Base-by-base conservation (phyloP, 2,888 invertebrate species). In the Hydrotaea cyrtoneurina region DNA sequence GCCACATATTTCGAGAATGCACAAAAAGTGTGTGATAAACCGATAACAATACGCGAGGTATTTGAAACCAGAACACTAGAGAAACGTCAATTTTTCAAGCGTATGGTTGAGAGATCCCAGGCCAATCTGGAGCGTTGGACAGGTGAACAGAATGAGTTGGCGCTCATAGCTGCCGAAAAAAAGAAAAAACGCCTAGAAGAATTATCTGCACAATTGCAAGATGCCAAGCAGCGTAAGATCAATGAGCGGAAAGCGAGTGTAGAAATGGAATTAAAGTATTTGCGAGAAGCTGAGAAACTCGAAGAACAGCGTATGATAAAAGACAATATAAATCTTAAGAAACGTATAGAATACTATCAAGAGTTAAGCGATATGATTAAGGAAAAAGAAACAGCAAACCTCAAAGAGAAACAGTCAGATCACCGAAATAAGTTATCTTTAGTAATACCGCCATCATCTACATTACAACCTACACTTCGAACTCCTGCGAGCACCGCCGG, bases 41-140 rank as follows among this genome's bases (percentile, higher is more conserved):
- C 93, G 0, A 92, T 94, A 17, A 93, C 93, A 0, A 93, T 94
- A 87, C 92, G 93, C 19, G 93, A 93, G 87, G 93, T 94, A 4
- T 90, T 94, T 55, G 88, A 94, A 13, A 93, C 93, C 75, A 91
- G 92, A 31, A 93, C 93, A 69, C 93, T 93, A 0, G 93, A 93
- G 75, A 93, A 92, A 79, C 93, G 93, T 64, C 93, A 93, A 0
- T 94, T 93, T 79, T 92, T 93, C 0, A 93, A 93, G 87, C 93
- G 93, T 91, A 94, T 94, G 7, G 91, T 93, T 0, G 86, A 93
- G 13, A 94, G 89, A 73, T 89, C 90, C 0, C 86, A 87, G 43
- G 86, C 87, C 1, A 90, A 90, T 66, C 86, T 92, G 50, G 89
- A 89, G 2, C 88, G 88, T 53, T 93, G 92, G 92, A 87, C 80